Evolutionary conservation across 2,888 invertebrate genomes (phyloP).

Genomic region (Nemotelus pantherinus): DNA sequence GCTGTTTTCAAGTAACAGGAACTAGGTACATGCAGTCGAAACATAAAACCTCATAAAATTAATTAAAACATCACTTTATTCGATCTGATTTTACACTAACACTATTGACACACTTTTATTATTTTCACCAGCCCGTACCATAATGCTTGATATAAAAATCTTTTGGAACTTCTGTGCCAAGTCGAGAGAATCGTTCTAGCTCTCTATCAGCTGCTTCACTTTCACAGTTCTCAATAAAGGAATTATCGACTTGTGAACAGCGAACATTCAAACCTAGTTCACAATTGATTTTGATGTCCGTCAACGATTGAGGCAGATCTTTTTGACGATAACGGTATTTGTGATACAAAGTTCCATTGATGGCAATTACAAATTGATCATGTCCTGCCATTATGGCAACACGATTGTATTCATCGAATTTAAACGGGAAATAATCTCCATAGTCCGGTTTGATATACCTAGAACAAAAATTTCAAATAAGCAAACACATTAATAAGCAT

Average conservation of each 20-base stretch:
- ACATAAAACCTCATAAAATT: too few relatives aligned
- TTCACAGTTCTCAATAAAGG: not conserved
- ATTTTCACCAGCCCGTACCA: not conserved
- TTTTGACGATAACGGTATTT: not conserved
- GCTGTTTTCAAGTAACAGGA: too few relatives aligned
- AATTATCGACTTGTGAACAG: not conserved
- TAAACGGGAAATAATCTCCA: conserved; percentile 5
- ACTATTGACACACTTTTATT: not conserved
- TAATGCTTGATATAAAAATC: not conserved
- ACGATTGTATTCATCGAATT: conserved; percentile 23
- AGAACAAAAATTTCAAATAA: not conserved
- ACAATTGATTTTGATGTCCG: conserved; percentile 14
- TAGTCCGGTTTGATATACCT: not conserved
- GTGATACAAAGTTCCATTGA: not conserved
- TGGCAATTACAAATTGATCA: conserved; percentile 5
- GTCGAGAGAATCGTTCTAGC: not conserved
- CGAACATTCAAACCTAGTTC: not conserved
- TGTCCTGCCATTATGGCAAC: not conserved
- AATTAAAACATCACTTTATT: too few relatives aligned
- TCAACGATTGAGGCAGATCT: conserved; percentile 1
- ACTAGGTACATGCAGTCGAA: too few relatives aligned
- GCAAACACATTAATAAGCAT: not conserved
- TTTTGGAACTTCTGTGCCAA: not conserved
- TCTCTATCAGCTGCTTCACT: too few relatives aligned
- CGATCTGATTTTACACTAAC: not conserved